These are phyloP conservation scores for Verasper variegatus DNA, from an alignment of 2,113 vertebrate species.

Conservation along the genomic window DNA sequence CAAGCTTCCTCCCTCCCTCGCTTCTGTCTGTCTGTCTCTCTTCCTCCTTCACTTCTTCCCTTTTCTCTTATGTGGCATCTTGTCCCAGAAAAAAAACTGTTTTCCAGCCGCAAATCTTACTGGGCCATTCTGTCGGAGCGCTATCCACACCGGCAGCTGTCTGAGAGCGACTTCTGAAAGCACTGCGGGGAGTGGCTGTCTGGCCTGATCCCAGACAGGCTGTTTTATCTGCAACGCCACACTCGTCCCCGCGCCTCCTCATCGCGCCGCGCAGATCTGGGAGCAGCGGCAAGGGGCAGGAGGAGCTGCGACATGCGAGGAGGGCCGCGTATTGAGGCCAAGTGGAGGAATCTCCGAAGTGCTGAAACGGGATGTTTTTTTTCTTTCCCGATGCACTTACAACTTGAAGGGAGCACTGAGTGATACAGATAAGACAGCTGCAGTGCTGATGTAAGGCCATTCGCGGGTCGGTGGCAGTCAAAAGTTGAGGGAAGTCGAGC, in stretches of 20 bases:
- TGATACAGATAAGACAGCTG: slow-evolving; percentile 55
- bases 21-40: slow-evolving; percentile 36
- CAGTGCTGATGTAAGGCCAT: slow-evolving; percentile 29
- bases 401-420: slow-evolving; percentile 54
- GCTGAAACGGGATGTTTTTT: slow-evolving; percentile 50
- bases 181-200: slow-evolving; percentile 39
- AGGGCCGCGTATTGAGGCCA: slow-evolving; percentile 40
- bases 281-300: slow-evolving; percentile 1
- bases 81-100: slow-evolving; percentile 59
- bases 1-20: slow-evolving; percentile 5
- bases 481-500: slow-evolving; percentile 36
- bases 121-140: slow-evolving; percentile 37
- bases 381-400: slow-evolving; percentile 26
- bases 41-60: slow-evolving; percentile 13
- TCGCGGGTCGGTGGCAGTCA: slow-evolving; percentile 53
- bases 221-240: slow-evolving; percentile 66
- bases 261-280: slow-evolving; percentile 20
- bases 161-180: slow-evolving; percentile 58
- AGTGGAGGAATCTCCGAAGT: slow-evolving; percentile 50
- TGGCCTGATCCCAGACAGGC: slow-evolving; percentile 63
- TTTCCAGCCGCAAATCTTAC: slow-evolving; percentile 44
- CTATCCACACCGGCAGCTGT: slow-evolving; percentile 68
- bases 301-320: slow-evolving; percentile 4
- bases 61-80: slow-evolving; percentile 53
- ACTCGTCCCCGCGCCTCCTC: slow-evolving; percentile 29